Evolutionary conservation across 2,797 vertebrate species (phyloP), one percentile per base, ranked within the genome.

Genomic region (Esox masquinongy): DNA sequence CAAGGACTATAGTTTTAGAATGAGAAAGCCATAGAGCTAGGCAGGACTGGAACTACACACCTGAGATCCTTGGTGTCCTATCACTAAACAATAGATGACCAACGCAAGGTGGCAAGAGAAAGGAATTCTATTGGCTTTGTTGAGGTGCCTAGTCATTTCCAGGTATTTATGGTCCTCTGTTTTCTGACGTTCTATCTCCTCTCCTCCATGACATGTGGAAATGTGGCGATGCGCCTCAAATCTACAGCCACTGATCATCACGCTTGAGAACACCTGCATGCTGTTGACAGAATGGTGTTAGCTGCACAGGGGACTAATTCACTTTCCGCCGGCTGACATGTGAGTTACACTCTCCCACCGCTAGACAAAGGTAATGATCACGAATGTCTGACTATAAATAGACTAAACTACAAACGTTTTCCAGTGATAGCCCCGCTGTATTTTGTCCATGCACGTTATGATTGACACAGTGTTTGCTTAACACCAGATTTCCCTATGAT

Each of bases 221-320:
- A 63, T 72, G 26, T 39, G 53, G 4, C 53, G 26, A 53, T 72
- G 12, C 9, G 36, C n/a, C 34, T 56, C 51, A 31, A 56, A 73
- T 73, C n/a, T 53, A 43, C 22, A 39, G 51, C 22, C 15, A 61
- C 56, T 26, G 63, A 43, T 39, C 31, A 39, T 51, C 47, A 24
- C 76, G 5, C 19, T 49, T 59, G 64, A 63, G 68, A 68, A 59
- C 56, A 61, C 56, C 63, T 63, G 77, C 61, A 43, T 76, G 68
- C 73, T 77, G 77, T 83, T 84, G 77, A 84, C 79, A 75, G 68
- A 84, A 74, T 79, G 66, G 72, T 81, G 75, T 81, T 74, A 77
- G 75, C 29, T 67, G 69, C 76, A 56, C 50, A 34, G 49, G 73
- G 70, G 8, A 47, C 17, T 83, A 77, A 89, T 79, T 74, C 73